Conservation (phyloP, 2,797 vertebrate genomes). For the Channallabes apus region DNA sequence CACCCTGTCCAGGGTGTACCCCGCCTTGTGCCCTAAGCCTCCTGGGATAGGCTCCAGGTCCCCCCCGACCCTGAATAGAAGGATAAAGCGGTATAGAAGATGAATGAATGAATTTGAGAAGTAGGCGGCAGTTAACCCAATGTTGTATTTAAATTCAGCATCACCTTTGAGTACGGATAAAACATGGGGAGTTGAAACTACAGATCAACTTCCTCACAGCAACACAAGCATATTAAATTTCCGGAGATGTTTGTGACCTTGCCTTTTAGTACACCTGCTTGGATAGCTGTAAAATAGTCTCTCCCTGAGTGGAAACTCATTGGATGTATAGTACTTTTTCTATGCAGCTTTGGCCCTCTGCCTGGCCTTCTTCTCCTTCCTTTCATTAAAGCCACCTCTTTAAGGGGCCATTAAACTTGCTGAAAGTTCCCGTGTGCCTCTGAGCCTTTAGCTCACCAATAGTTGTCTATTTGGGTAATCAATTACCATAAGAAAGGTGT, state of each 20-base stretch:
- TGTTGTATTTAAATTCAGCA: neutral
- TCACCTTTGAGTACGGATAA: neutral
- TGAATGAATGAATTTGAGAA: neutral
- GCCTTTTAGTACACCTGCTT: neutral
- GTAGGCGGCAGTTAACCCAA: neutral
- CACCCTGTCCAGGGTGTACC: too few species aligned
- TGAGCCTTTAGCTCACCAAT: conserved; percentile 33
- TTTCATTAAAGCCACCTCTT: conserved; percentile 42
- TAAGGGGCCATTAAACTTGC: conserved; percentile 50
- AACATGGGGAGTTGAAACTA: neutral
- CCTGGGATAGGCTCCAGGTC: too few species aligned
- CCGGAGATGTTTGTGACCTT: conserved; percentile 19
- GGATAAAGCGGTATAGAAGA: too few species aligned
- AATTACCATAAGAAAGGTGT: conserved; percentile 44
- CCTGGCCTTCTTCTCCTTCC: conserved; percentile 10
- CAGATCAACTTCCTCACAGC: conserved; percentile 9
- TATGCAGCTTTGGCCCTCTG: conserved; percentile 17
- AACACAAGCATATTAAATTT: conserved; percentile 35
- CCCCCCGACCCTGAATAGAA: too few species aligned
- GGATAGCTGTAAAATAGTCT: conserved; percentile 26
- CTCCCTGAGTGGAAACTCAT: conserved; percentile 4
- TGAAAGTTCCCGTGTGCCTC: conserved; percentile 20
- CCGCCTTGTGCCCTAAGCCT: too few species aligned
- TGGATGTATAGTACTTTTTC: conserved; percentile 4
- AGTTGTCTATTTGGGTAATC: conserved; percentile 44